phyloP scores from a whole-genome alignment of 2,888 invertebrate species.

The Gandaritis pyraliata region DNA sequence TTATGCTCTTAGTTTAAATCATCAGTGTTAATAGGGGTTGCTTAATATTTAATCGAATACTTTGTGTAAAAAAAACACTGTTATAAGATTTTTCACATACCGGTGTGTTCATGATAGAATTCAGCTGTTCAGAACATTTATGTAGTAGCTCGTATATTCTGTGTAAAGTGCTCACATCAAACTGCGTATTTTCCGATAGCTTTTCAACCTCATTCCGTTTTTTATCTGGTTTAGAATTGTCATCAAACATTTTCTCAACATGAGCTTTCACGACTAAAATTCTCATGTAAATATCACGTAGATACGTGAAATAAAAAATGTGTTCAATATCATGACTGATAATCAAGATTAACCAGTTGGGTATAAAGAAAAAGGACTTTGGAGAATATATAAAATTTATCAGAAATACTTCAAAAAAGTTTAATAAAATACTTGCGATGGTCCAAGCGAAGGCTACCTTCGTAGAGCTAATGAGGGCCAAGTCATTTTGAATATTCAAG shows the following conservation, averaged over 20 bases:
- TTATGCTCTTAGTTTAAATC: too few relatives aligned
- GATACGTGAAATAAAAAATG: slow-evolving; percentile 54
- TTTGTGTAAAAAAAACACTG: too few relatives aligned
- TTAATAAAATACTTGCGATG: slow-evolving; percentile 41
- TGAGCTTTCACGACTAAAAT: slow-evolving; percentile 63
- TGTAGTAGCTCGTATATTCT: slow-evolving; percentile 65
- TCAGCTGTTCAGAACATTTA: slow-evolving; percentile 63
- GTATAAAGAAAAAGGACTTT: neutral
- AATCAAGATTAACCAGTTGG: slow-evolving; percentile 39
- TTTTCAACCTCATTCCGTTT: slow-evolving; percentile 51
- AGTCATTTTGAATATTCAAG: slow-evolving; percentile 56
- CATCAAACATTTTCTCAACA: slow-evolving; percentile 51
- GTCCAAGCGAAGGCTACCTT: slow-evolving; percentile 45
- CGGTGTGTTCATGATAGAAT: slow-evolving; percentile 64
- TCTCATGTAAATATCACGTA: slow-evolving; percentile 55
- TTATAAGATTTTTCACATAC: slow-evolving; percentile 50
- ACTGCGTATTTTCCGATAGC: slow-evolving; percentile 53
- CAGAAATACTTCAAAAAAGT: slow-evolving; percentile 43
- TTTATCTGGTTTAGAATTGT: slow-evolving; percentile 34
- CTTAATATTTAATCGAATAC: too few relatives aligned
- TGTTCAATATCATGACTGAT: slow-evolving; percentile 62
- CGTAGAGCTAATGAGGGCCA: slow-evolving; percentile 43
- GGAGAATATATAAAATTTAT: slow-evolving; percentile 5
- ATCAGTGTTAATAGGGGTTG: too few relatives aligned
- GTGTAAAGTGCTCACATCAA: slow-evolving; percentile 61